Evolutionary conservation across 2,888 invertebrate genomes (phyloP), one percentile per base, ranked within the genome.

Genomic region (Troides aeacus): DNA sequence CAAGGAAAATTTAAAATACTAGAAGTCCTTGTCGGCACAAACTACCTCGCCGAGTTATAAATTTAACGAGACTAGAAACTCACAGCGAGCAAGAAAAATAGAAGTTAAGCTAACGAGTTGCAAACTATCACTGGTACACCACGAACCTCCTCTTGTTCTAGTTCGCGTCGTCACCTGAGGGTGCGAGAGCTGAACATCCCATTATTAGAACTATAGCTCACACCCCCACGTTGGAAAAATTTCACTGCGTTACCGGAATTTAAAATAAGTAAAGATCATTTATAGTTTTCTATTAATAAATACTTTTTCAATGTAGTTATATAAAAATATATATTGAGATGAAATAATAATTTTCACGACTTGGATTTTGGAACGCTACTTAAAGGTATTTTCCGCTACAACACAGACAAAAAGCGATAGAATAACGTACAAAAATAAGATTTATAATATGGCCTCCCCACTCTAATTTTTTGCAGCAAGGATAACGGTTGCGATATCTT

Each of bases 171-270:
- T 70, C 78, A 79, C 77, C 78, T 79, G 77, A 70, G 71, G 66
- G 74, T 62, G 73, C 76, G 75, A 77, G 77, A 77, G 75, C 73
- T 74, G 75, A 75, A 80, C 81, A 82, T 82, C 73, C 66, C 78
- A 77, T 81, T 81, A 81, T 74, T 74, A 78, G 73, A 78, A 77
- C 75, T 76, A 74, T 70, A 72, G 71, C 72, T 59, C 15, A 50
- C 39, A 65, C 71, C 74, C 66, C 68, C 71, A 64, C 63, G 72
- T 64, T 61, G 68, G 17, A 50, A 0, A 39, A 39, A 10, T 39
- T 39, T 39, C 39, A 39, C 7, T 39, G 10, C 10, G 39, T 39
- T 39, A 39, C 39, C 39, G 1, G 39, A 39, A 39, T 39, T 39
- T 39, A 39, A 1, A 39, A 8, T 39, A 39, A 8, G 39, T 7